phyloP scores from a whole-genome alignment of 2,888 invertebrate species.

The Sclerodermus sp. region DNA sequence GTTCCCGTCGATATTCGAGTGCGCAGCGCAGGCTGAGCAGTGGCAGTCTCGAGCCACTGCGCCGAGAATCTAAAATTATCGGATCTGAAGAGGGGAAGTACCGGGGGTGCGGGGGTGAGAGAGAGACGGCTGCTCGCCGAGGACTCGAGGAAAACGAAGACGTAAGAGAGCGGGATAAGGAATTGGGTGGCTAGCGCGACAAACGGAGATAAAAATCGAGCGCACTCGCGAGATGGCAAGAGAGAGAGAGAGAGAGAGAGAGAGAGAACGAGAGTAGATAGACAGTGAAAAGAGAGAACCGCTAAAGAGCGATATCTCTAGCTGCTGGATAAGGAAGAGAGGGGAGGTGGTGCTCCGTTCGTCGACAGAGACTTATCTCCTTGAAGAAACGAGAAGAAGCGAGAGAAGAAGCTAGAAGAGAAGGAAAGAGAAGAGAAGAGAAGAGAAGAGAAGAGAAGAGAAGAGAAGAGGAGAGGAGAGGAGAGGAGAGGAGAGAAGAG shows the following conservation, averaged over 20 bases:
- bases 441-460: no score
- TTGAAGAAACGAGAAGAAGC: not conserved
- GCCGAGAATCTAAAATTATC: conserved; percentile 53
- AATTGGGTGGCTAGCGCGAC: conserved; percentile 4
- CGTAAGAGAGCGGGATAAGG: conserved; percentile 4
- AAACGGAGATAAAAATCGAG: not conserved
- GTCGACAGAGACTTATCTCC: no score
- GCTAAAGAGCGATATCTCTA: conserved; percentile 6
- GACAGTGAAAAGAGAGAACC: not conserved
- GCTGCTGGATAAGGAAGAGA: no score
- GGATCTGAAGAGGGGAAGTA: conserved; percentile 16
- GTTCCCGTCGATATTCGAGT: conserved; percentile 50
- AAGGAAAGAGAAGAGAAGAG: not conserved
- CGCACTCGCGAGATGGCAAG: not conserved
- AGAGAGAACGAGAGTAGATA: conserved; percentile 3
- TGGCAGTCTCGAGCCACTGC: conserved; percentile 43
- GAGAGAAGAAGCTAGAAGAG: not conserved
- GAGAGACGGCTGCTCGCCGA: conserved; percentile 3
- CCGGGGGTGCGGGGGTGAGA: conserved; percentile 6
- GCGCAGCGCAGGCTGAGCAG: conserved; percentile 53
- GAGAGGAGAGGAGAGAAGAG: no score
- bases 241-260: not conserved
- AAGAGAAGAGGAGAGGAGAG: no score
- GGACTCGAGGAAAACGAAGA: not conserved
- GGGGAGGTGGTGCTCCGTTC: no score